phyloP scores from a whole-genome alignment of 2,888 invertebrate species.

The Polyommatus icarus region DNA sequence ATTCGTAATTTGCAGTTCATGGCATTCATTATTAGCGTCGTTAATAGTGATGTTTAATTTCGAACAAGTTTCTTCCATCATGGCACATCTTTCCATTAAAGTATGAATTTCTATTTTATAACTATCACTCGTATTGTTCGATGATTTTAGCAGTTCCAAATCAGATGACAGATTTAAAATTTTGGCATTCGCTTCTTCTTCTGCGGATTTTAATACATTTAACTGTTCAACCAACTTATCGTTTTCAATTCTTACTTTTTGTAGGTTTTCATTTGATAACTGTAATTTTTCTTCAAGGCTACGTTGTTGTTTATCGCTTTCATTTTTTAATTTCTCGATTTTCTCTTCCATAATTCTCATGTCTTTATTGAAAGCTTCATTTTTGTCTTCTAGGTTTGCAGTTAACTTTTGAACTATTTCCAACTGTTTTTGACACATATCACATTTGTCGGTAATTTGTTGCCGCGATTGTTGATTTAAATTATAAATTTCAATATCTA shows the following conservation, averaged over 20 bases:
- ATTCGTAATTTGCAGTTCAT: slow-evolving; percentile 54
- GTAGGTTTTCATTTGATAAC: slow-evolving; percentile 44
- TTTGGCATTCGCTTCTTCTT: slow-evolving; percentile 49
- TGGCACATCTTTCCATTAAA: slow-evolving; percentile 49
- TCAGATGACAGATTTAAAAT: slow-evolving; percentile 48
- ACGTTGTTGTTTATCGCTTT: slow-evolving; percentile 47
- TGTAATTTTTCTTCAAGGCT: slow-evolving; percentile 51
- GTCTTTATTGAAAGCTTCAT: slow-evolving; percentile 36
- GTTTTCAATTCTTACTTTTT: slow-evolving; percentile 46
- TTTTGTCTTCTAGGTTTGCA: slow-evolving; percentile 34
- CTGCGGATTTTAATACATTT: slow-evolving; percentile 45
- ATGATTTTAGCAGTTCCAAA: slow-evolving; percentile 46
- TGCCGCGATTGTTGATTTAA: slow-evolving; percentile 51
- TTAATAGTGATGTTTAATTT: slow-evolving; percentile 56
- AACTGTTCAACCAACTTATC: slow-evolving; percentile 49
- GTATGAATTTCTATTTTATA: slow-evolving; percentile 41
- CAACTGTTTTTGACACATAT: slow-evolving; percentile 34
- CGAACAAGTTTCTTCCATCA: slow-evolving; percentile 55
- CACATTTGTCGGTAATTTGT: slow-evolving; percentile 16
- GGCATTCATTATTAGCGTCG: slow-evolving; percentile 65
- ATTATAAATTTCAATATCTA: slow-evolving; percentile 40
- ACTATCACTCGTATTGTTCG: slow-evolving; percentile 31
- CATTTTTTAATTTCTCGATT: slow-evolving; percentile 45
- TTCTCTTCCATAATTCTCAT: slow-evolving; percentile 35
- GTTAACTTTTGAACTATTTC: slow-evolving; percentile 35